phyloP scores from a whole-genome alignment of 1,140 invertebrate genomes.

The Charaxes varanes region DNA sequence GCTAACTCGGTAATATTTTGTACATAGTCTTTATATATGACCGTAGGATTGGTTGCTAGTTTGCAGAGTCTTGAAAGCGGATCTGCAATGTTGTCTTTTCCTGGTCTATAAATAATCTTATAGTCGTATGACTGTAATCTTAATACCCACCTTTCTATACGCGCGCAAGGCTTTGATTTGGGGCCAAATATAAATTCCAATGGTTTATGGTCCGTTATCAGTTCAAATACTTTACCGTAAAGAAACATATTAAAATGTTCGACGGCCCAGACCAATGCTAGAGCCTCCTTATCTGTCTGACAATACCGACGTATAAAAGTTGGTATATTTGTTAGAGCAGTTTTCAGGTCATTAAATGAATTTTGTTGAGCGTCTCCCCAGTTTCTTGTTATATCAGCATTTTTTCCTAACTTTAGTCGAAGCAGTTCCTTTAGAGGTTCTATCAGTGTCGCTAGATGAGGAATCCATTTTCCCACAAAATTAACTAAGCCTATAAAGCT shows the following conservation, averaged over 20 bases:
- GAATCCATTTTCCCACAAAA: slow-evolving; percentile 19
- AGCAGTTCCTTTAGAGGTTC: slow-evolving; percentile 4
- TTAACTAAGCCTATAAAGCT: slow-evolving; percentile 18
- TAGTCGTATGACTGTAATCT: slow-evolving; percentile 19
- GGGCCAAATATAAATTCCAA: slow-evolving; percentile 19
- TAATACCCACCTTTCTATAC: slow-evolving; percentile 25
- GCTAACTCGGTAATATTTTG: slow-evolving; percentile 8
- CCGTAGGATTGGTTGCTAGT: not conserved
- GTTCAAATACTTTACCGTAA: slow-evolving; percentile 19
- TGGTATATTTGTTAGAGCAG: no score
- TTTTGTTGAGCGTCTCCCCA: not conserved
- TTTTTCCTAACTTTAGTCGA: slow-evolving; percentile 2
- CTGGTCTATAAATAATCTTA: slow-evolving; percentile 19
- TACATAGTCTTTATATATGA: slow-evolving; percentile 6
- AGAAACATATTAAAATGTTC: slow-evolving; percentile 23
- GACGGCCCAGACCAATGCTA: slow-evolving; percentile 21
- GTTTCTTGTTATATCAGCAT: not conserved
- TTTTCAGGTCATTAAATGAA: not conserved
- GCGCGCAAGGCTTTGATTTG: slow-evolving; percentile 24
- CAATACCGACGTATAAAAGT: no score
- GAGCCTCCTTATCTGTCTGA: slow-evolving; percentile 29
- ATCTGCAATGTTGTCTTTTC: slow-evolving; percentile 22
- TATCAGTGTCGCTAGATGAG: slow-evolving; percentile 12
- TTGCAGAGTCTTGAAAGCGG: slow-evolving; percentile 18
- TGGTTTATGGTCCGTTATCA: slow-evolving; percentile 24